Evolutionary conservation across 2,888 invertebrate species (phyloP).

Genomic region (Brachyptera putata): DNA sequence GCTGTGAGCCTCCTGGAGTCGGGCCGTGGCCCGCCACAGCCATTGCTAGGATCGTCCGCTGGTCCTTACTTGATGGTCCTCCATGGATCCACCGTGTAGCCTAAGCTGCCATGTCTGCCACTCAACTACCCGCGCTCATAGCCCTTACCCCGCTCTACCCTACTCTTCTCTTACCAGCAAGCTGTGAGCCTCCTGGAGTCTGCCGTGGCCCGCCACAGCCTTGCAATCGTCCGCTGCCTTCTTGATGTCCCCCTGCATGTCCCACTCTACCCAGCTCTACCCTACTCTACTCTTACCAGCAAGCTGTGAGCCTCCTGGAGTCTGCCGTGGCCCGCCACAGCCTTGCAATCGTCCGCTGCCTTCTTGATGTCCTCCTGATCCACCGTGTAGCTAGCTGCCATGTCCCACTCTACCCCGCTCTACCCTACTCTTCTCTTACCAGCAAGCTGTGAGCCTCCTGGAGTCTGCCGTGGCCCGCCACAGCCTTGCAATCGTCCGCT

Average conservation of each 20-base stretch:
- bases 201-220: not conserved
- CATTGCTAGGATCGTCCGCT: conserved; percentile 40
- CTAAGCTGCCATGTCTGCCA: too few relatives aligned
- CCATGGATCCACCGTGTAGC: conserved; percentile 50
- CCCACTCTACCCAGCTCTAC: too few relatives aligned
- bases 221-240: conserved; percentile 44
- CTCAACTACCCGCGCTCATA: too few relatives aligned
- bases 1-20: conserved; percentile 20
- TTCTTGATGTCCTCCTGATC: conserved; percentile 48
- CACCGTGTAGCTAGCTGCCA: conserved; percentile 57
- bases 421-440: conserved; percentile 20
- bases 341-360: conserved; percentile 43
- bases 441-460: conserved; percentile 17
- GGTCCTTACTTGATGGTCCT: conserved; percentile 50
- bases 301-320: conserved; percentile 18
- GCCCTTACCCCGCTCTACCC: too few relatives aligned
- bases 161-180: conserved; percentile 19
- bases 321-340: not conserved
- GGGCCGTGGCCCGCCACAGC: not conserved
- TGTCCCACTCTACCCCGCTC: too few relatives aligned
- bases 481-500: conserved; percentile 38
- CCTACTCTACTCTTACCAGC: conserved; percentile 20
- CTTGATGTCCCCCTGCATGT: conserved; percentile 48
- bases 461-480: conserved; percentile 5
- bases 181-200: conserved; percentile 19